These are phyloP conservation scores for Prolemur simus DNA, from an alignment of 2,113 vertebrate genomes.

Conservation along the genomic window DNA sequence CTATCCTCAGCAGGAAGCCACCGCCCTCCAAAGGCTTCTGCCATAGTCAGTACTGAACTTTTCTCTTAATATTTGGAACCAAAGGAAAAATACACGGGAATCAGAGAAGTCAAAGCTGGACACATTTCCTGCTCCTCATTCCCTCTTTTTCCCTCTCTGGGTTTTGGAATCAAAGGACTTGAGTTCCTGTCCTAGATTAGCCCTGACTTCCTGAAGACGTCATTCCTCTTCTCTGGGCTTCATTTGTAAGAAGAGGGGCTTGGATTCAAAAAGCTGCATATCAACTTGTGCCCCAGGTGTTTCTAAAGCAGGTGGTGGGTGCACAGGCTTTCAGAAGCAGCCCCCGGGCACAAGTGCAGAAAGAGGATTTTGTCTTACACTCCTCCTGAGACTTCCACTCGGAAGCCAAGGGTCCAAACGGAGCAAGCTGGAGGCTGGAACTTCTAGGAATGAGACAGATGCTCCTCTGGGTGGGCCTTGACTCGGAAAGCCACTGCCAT, in stretches of 20 bases:
- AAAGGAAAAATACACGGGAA: not conserved
- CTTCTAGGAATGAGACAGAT: not conserved
- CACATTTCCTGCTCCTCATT: not conserved
- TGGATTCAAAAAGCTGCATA: not conserved
- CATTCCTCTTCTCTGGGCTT: not conserved
- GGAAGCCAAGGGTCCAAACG: not conserved
- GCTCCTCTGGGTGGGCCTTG: not conserved
- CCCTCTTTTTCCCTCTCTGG: not conserved
- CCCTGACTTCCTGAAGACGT: not conserved
- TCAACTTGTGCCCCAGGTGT: not conserved
- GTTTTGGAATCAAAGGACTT: not conserved
- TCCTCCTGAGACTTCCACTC: not conserved
- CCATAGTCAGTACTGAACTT: not conserved
- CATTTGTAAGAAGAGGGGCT: not conserved
- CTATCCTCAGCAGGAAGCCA: not conserved
- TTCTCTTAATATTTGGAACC: not conserved
- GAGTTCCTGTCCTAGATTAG: not conserved
- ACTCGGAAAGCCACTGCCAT: not conserved
- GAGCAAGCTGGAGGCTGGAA: not conserved
- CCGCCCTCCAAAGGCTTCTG: not conserved
- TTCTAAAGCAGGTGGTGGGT: not conserved
- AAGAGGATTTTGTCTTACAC: not conserved
- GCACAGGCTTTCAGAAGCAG: not conserved
- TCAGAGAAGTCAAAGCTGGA: not conserved
- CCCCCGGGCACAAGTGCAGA: not conserved